Evolutionary conservation across 2,888 invertebrate species (phyloP).

Genomic region (Sminthurinus aureus): DNA sequence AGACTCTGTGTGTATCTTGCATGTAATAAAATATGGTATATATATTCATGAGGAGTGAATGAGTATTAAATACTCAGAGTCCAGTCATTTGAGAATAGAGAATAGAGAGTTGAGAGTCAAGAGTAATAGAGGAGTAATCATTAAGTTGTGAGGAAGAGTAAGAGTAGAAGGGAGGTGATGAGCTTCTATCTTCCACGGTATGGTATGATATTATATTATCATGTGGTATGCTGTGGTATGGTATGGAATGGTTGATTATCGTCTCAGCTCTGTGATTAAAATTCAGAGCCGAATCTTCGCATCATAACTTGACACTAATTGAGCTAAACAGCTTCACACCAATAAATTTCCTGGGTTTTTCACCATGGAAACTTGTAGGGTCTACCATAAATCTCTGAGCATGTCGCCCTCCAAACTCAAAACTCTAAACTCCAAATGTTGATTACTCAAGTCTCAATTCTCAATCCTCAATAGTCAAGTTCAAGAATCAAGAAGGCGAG

Average conservation of each 20-base stretch:
- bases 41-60: no score
- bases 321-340: constrained; percentile 58
- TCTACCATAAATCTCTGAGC: constrained; percentile 48
- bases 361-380: constrained; percentile 47
- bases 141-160: constrained; percentile 32
- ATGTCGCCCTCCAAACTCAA: constrained; percentile 41
- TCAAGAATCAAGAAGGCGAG: neutral
- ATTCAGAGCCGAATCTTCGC: constrained; percentile 56
- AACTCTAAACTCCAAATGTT: constrained; percentile 32
- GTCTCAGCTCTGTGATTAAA: constrained; percentile 50
- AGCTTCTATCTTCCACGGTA: no score
- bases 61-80: no score
- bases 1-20: neutral
- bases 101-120: no score
- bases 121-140: constrained; percentile 23
- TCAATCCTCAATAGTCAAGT: no score
- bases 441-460: constrained; percentile 35
- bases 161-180: constrained; percentile 29
- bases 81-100: no score
- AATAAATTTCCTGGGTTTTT: constrained; percentile 56
- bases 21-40: no score
- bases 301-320: constrained; percentile 60
- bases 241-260: constrained; percentile 32
- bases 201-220: no score
- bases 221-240: no score